A percentile compares a stretch with the other conserved stretches of the same genome.
phyloP scores from a whole-genome alignment of 2,797 vertebrate species.

The Argya squamiceps region DNA sequence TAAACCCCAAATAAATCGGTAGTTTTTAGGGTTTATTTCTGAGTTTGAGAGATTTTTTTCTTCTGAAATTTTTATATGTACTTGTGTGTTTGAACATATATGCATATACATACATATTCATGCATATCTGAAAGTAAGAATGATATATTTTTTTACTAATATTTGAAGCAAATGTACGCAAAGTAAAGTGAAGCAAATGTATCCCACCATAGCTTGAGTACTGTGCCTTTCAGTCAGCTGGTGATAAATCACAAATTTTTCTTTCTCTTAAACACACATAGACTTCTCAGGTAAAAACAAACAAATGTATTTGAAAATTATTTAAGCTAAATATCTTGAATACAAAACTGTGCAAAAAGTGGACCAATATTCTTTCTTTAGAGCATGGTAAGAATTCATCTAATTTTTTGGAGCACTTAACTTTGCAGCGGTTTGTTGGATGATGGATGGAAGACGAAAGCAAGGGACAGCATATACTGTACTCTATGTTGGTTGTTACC shows the following conservation, averaged over 20 bases:
- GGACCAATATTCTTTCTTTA: neutral
- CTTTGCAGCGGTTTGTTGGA: neutral
- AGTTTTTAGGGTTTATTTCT: neutral
- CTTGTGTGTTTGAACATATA: neutral
- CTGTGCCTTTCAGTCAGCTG: neutral
- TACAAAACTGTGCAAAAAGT: neutral
- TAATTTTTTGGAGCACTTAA: neutral
- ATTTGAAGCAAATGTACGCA: neutral
- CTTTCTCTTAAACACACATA: neutral
- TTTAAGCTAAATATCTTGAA: neutral
- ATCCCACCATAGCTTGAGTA: neutral
- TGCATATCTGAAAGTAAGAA: neutral
- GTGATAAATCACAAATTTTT: neutral
- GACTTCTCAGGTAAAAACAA: neutral
- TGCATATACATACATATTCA: neutral
- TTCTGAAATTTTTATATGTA: neutral
- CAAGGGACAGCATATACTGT: neutral
- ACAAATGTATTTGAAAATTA: neutral
- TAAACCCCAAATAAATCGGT: neutral
- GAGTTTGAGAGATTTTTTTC: neutral
- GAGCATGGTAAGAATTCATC: neutral
- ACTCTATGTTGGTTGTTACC: neutral
- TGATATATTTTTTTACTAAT: neutral
- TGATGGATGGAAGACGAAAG: neutral
- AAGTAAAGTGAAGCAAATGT: neutral